Conservation (phyloP, 2,797 vertebrate species). For the Acanthornis magna region DNA sequence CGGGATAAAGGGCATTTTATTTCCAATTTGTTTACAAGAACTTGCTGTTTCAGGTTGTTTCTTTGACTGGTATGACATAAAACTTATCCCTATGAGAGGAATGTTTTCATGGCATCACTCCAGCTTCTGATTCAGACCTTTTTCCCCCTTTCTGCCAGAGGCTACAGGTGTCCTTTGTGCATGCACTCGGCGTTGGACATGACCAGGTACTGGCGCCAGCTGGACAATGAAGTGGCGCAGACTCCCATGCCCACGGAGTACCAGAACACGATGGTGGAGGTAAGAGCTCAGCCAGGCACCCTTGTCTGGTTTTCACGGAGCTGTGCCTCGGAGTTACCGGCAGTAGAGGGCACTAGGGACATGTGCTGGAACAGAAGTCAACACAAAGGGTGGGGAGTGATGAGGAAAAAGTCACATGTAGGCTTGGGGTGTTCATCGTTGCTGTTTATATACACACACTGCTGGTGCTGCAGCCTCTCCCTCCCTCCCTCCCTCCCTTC, state of each 20-base stretch:
- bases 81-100: not conserved
- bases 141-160: conserved; percentile 69
- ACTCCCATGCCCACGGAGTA: conserved; percentile 93
- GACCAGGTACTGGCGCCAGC: conserved; percentile 84
- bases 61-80: not conserved
- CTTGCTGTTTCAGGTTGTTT: fast-evolving
- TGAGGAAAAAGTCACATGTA: no score
- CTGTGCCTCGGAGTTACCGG: not conserved
- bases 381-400: not conserved
- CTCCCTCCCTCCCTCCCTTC: not conserved
- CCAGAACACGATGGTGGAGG: conserved; percentile 87
- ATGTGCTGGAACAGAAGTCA: not conserved
- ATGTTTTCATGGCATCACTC: fast-evolving
- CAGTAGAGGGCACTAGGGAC: not conserved
- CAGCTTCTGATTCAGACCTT: not conserved
- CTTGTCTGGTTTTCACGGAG: fast-evolving
- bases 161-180: conserved; percentile 91
- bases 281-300: conserved; percentile 32
- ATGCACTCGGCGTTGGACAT: conserved; percentile 91
- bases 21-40: not conserved
- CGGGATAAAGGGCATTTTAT: not conserved
- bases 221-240: conserved; percentile 87
- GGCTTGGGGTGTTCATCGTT: not conserved
- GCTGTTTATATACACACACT: not conserved
- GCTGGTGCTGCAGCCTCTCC: not conserved